Evolutionary conservation across 2,888 invertebrate species (phyloP), one percentile per base, ranked within the genome.

Genomic region (Mythimna lalbum): DNA sequence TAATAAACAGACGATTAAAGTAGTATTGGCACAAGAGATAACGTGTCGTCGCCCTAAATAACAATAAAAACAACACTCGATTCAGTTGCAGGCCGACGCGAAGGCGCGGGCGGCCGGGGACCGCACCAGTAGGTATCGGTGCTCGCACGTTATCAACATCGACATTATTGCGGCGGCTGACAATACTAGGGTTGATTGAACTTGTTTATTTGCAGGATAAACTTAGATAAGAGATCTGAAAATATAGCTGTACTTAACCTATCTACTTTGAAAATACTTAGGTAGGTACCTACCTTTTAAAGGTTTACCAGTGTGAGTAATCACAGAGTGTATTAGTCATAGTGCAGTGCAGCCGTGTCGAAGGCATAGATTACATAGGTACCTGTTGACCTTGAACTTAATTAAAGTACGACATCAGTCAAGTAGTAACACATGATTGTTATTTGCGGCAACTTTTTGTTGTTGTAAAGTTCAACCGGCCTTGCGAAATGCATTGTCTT

Each of bases 41-140:
- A 86, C 55, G 74, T 74, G 89, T 87, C 87, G 65, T 82, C 67
- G 88, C 47, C 82, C 88, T 65, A 77, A 57, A 76, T 84, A 78
- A 74, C 72, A 69, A 73, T 76, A 76, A 57, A 73, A 78, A 76
- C 72, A 73, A 56, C 57, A 64, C 59, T 31, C 49, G 50, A 56
- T 19, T 21, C 27, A 43, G 50, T 19, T 21, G 19, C 66, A 21
- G 31, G 19, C 7, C 12, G 36, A n/a, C 19, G 52, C 39, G 12
- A 19, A 14, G 69, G 52, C 33, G 43, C 1, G 53, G 17, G 36
- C 59, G 53, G 47, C 27, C 65, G 31, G 6, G 14, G 53, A 31
- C 6, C 43, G 63, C 14, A n/a, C 59, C 4, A 50, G 9, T 36
- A 17, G 60, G 56, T 56, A 52, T 23, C 12, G 43, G 17, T 0